phyloP scores from a whole-genome alignment of 2,113 vertebrate species.

The Apodemus speciosus region DNA sequence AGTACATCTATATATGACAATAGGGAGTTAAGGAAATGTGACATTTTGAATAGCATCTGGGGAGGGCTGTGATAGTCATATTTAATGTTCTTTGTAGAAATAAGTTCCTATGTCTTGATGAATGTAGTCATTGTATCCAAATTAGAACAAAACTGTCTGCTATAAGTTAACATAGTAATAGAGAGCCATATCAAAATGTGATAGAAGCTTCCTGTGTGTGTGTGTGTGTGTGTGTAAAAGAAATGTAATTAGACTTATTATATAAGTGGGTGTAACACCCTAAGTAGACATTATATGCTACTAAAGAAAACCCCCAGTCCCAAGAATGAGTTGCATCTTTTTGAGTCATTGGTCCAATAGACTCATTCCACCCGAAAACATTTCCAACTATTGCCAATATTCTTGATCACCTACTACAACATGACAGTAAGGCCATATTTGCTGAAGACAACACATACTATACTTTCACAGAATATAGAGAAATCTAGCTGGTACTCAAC shows the following conservation, averaged over 20 bases:
- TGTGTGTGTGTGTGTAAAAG: not conserved
- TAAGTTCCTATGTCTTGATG: slow-evolving; percentile 2
- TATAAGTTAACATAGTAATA: not conserved
- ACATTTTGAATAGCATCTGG: slow-evolving; percentile 30
- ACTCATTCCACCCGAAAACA: not conserved
- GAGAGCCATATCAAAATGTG: not conserved
- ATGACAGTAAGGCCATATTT: not conserved
- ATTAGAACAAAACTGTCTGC: not conserved
- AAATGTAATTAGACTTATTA: not conserved
- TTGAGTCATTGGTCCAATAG: not conserved
- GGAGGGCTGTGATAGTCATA: not conserved
- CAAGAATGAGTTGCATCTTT: not conserved
- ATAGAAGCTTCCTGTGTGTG: not conserved
- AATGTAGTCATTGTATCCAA: not conserved
- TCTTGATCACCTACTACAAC: not conserved
- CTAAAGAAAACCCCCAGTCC: not conserved
- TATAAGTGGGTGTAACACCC: not conserved
- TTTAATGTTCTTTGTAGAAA: not conserved
- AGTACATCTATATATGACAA: not conserved
- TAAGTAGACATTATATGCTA: not conserved
- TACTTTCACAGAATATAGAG: not conserved
- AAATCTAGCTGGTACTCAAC: not conserved
- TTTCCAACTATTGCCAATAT: not conserved
- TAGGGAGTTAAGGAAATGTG: not conserved
- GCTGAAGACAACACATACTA: not conserved